Percentiles rank a stretch among this genome's conserved stretches.
These are phyloP conservation scores for Psittacula echo DNA, from an alignment of 2,797 vertebrate species.

Conservation along the genomic window DNA sequence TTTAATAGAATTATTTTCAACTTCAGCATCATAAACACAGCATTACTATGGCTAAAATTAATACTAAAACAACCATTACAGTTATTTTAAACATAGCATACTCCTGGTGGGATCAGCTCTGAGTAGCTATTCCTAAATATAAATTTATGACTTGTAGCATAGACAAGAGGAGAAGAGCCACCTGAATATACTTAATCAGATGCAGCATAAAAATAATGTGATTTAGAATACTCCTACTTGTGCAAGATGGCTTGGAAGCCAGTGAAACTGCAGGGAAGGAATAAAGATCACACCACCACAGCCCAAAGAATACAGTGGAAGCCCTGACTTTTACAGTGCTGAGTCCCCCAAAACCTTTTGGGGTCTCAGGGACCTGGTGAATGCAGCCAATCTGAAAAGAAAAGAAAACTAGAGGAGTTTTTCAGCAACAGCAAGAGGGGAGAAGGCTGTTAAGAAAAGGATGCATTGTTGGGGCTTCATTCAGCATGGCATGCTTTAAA, in stretches of 20 bases:
- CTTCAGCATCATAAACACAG: neutral
- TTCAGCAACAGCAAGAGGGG: neutral
- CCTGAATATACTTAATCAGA: neutral
- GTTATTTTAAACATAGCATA: neutral
- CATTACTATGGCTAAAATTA: neutral
- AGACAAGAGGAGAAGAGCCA: neutral
- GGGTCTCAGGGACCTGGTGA: neutral
- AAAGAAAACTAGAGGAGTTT: neutral
- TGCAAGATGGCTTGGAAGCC: neutral
- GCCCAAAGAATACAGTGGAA: neutral
- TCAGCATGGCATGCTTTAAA: neutral
- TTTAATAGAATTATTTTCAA: neutral
- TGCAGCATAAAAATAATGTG: neutral
- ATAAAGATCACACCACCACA: neutral
- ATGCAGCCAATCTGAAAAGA: neutral
- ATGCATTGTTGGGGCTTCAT: neutral
- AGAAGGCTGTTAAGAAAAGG: neutral
- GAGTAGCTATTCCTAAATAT: neutral
- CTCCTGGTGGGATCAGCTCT: neutral
- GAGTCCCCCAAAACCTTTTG: neutral
- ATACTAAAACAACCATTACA: neutral
- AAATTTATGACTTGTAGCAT: neutral
- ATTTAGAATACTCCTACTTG: neutral
- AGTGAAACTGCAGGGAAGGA: neutral
- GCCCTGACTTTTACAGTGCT: neutral